These are phyloP conservation scores for Centropristis striata DNA, from an alignment of 2,113 vertebrate genomes.

Conservation along the genomic window DNA sequence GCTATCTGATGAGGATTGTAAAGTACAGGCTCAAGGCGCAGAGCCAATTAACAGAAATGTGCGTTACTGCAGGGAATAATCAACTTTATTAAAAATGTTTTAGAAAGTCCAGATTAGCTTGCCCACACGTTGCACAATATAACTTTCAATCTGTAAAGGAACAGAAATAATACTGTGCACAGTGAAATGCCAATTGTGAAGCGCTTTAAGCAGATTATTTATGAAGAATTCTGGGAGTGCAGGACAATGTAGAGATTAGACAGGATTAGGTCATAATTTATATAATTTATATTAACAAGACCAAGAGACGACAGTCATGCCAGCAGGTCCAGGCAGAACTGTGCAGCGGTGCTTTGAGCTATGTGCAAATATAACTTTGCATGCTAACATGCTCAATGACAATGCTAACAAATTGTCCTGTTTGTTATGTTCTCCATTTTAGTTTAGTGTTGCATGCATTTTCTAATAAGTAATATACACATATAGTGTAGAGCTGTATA, in stretches of 20 bases:
- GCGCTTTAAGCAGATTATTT: neutral
- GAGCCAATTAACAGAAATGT: constrained; percentile 8
- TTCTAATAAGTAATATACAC: neutral
- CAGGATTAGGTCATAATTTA: neutral
- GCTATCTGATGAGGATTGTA: neutral
- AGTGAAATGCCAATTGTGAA: neutral
- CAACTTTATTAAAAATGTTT: neutral
- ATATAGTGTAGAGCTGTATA: neutral
- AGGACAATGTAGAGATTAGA: constrained; percentile 4
- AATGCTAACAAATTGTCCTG: neutral
- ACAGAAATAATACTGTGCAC: neutral
- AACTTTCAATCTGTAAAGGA: neutral
- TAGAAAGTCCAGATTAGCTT: neutral
- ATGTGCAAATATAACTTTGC: neutral
- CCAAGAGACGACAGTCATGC: neutral
- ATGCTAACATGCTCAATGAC: neutral
- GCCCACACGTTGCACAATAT: neutral
- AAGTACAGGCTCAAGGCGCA: neutral
- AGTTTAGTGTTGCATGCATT: neutral
- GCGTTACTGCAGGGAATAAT: constrained; percentile 1
- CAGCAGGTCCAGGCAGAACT: neutral
- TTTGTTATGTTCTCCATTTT: neutral
- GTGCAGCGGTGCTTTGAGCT: neutral
- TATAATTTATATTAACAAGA: neutral
- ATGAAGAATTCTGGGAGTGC: neutral